phyloP scores from a whole-genome alignment of 2,888 invertebrate species.

The Oscheius myriophilus region DNA sequence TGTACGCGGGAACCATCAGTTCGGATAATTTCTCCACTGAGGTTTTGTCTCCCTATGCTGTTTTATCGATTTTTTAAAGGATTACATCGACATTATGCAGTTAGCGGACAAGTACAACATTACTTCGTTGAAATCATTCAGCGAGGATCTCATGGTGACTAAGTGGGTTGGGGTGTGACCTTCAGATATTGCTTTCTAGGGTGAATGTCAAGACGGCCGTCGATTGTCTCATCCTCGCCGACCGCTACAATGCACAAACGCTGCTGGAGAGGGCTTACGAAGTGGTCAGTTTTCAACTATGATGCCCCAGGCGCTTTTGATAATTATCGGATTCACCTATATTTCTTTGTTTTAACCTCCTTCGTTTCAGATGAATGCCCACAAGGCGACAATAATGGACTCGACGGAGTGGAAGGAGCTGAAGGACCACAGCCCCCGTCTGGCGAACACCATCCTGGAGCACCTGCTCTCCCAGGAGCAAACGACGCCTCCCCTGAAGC shows the following conservation, averaged over 20 bases:
- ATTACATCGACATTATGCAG: slow-evolving; percentile 58
- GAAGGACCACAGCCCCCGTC: slow-evolving; percentile 81
- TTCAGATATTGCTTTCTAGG: slow-evolving; percentile 35
- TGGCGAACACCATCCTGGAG: slow-evolving; percentile 64
- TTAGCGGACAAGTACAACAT: slow-evolving; percentile 70
- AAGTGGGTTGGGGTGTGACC: slow-evolving; percentile 23
- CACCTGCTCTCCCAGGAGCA: slow-evolving; percentile 53
- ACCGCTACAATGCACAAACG: slow-evolving; percentile 58
- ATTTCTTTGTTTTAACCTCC: neutral
- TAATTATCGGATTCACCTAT: neutral
- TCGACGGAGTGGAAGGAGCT: slow-evolving; percentile 81
- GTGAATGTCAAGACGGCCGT: slow-evolving; percentile 59
- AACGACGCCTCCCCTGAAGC: slow-evolving; percentile 48
- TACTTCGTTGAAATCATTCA: slow-evolving; percentile 62
- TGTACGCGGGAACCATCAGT: slow-evolving; percentile 53
- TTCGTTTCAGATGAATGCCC: slow-evolving; percentile 19
- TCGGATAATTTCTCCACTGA: slow-evolving; percentile 11
- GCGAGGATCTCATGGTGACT: slow-evolving; percentile 61
- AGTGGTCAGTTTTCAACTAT: slow-evolving; percentile 44
- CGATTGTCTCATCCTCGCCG: slow-evolving; percentile 62
- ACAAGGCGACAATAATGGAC: slow-evolving; percentile 40
- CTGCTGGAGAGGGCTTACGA: slow-evolving; percentile 64
- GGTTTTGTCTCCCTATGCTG: neutral
- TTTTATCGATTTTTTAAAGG: slow-evolving; percentile 23
- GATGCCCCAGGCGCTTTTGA: neutral